Evolutionary conservation across 2,113 vertebrate species (phyloP), one percentile per base, ranked within the genome.

Genomic region (Clinocottus analis): DNA sequence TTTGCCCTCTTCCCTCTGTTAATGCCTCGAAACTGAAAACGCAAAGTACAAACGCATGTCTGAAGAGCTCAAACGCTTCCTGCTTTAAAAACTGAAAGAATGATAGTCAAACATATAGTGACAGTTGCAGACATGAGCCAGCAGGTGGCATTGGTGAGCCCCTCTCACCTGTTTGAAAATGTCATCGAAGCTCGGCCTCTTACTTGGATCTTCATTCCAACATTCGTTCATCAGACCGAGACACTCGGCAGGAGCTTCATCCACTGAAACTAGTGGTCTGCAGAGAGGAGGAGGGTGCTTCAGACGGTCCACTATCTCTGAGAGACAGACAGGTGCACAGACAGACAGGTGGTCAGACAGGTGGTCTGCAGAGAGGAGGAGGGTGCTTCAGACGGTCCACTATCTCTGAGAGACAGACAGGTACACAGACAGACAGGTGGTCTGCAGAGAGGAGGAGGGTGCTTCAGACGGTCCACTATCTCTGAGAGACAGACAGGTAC

Each of bases 181-280:
- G 33, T 91, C 89, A 21, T 96, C 92, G 9, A 96, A 95, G 73
- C 61, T 92, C 0, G 95, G 96, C 39, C 96, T 90, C 47, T 93
- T 92, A 0, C 89, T 91, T 0, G 95, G 94, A 56, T 96, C 95
- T 74, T 97, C 96, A 0, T 90, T 93, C 96, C 96, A 97, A 82
- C 96, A 96, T 45, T 95, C 93, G 1, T 91, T 95, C 96, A 97
- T 97, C 78, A 97, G 87, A 60, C 92, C 83, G 62, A 97, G 94
- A 87, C 96, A 97, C 59, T 97, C 95, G 0, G 93, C 27, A 0
- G 96, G 96, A 0, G 96, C 96, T 77, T 97, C 96, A 64, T 97
- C 96, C 21, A 95, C 64, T 0, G 95, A 94, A 11, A 97, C 95
- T 0, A 86, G 56, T 0, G 96, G 96, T 8, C 96, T 93, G 51